Evolutionary conservation across 2,113 vertebrate species (phyloP), one percentile per base, ranked within the genome.

Genomic region (Probosciger aterrimus): DNA sequence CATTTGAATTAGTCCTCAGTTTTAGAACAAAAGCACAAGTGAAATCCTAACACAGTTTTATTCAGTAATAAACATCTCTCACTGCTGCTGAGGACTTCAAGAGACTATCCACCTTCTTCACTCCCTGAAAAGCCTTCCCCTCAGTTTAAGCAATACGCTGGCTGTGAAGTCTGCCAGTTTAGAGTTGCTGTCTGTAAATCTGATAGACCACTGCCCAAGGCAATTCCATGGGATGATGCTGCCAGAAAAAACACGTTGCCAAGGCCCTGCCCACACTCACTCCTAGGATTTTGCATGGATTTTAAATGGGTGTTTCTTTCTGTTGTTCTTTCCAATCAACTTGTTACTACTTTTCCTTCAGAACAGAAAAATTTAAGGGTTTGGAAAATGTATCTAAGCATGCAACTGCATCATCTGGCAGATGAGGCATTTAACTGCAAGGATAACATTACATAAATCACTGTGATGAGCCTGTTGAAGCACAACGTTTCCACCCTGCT

Each of bases 311-410:
- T 41, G 39, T 83, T 93, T 86, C 76, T 43, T 93, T 84, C 81
- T 92, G 73, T 79, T 91, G 31, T n/a, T 92, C 88, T 95, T 93
- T 89, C 92, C 92, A 89, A 86, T 89, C 55, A 28, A 47, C 39
- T 88, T 59, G 35, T 47, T 84, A 81, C 65, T 77, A 15, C 86
- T 86, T 37, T 77, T 63, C 60, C 86, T 83, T 67, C 80, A 88
- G 60, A 94, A 91, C n/a, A 93, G 92, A 91, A 90, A 80, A 92
- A 68, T 35, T 20, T n/a, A 62, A 64, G 44, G 57, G 52, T 92
- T 94, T 80, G 93, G 94, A 85, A 93, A 93, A 83, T 15, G 22
- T 78, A 92, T 82, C 76, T 90, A 88, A 94, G 83, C 64, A 33
- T 47, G 30, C 44, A 73, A 82, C 88, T 82, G 92, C 74, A 82